Evolutionary conservation across 2,797 vertebrate genomes (phyloP), one percentile per base, ranked within the genome.

Genomic region (Meda fulgida): DNA sequence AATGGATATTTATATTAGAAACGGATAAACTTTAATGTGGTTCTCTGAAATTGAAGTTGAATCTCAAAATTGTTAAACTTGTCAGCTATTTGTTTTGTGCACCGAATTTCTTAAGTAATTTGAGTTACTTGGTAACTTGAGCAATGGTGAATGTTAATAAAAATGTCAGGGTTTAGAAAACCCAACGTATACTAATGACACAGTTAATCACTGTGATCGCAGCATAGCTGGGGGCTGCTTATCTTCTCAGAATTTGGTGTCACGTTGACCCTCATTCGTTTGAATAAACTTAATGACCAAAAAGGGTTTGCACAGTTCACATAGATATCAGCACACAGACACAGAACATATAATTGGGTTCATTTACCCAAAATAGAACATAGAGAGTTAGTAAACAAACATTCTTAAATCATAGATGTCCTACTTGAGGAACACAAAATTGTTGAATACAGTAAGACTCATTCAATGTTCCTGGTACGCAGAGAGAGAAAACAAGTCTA

Each of bases 61-160:
- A 58, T 26, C n/a, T 38, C 34, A 77, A 36, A 77, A 36, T 23
- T n/a, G 26, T n/a, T 77, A 80, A 70, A 26, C 23, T 55, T 16
- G 26, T 51, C 31, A 80, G 46, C 23, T 81, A 40, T 81, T n/a
- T 55, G 4, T 34, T 53, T 69, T 53, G 21, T 69, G 29, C 29
- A 51, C 34, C 4, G 10, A 18, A 31, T 14, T 16, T 65, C 60
- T 65, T n/a, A 29, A n/a, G 29, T 36, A 36, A 67, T 80, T 66
- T 67, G 7, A 31, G 63, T 80, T 48, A 80, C 43, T 63, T 67
- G 78, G 21, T n/a, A n/a, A n/a, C n/a, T n/a, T n/a, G n/a, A 80
- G 63, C 43, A 80, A n/a, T 46, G 14, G 43, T 51, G 63, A 51
- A 80, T 36, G 13, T 34, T 34, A 80, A 67, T n/a, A 67, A 8